Evolutionary conservation across 2,888 invertebrate species (phyloP), one percentile per base, ranked within the genome.

Genomic region (Abrostola tripartita): DNA sequence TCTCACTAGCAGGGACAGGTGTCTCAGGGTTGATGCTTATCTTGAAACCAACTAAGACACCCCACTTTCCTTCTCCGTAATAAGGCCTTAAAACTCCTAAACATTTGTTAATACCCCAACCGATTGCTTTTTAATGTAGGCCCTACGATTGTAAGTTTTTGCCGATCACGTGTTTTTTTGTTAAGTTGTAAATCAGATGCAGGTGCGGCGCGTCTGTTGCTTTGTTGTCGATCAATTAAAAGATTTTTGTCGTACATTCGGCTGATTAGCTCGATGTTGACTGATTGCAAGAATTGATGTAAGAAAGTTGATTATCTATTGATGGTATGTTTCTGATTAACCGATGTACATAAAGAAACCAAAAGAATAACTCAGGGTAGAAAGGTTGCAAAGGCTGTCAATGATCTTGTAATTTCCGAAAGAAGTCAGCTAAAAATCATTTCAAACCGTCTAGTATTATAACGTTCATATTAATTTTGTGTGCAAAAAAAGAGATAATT

Each of bases 41-140:
- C 82, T 76, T 78, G 65, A 78, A 78, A 69, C 74, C 60, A 59
- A 70, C 78, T 76, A 11, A 41, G 61, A 52, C 65, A 56, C 67
- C 72, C 71, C 35, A 68, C 71, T 78, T 74, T 76, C 81, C 76
- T 65, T 62, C 53, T n/a, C 67, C 78, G 78, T 90, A 90, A 92
- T 90, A 86, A 90, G 84, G 74, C 81, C 81, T 85, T 88, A 87
- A 90, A 86, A 84, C 81, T 82, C 82, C 84, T 88, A 89, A 91
- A 86, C 88, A 89, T 90, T 91, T 86, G 90, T 90, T 92, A 91
- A 91, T 92, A 86, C 77, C 81, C 70, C 75, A 72, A 81, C 82
- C 81, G 77, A 91, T 92, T 89, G 82, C 78, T 90, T 91, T 92
- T 92, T 92, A 92, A 93, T 93, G 89, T 83, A 55, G 65, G 61